Evolutionary conservation across 2,113 vertebrate species (phyloP).

Genomic region (Indri indri): DNA sequence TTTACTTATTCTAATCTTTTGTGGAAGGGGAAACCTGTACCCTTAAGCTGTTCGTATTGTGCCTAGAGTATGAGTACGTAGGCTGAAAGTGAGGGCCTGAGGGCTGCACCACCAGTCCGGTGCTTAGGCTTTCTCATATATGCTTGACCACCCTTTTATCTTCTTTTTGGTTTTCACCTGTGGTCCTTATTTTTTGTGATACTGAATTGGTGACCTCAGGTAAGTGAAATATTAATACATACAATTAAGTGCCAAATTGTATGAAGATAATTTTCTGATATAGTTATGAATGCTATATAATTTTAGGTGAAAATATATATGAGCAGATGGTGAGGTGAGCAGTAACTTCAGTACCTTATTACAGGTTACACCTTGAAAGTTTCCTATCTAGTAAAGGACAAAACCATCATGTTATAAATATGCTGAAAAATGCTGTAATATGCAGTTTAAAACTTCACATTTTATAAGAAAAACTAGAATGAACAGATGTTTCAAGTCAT

Average conservation of each 20-base stretch:
- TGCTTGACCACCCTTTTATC: not conserved
- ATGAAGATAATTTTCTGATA: slow-evolving; percentile 51
- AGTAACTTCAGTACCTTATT: slow-evolving; percentile 68
- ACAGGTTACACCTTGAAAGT: slow-evolving; percentile 72
- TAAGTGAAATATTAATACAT: not conserved
- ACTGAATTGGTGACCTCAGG: not conserved
- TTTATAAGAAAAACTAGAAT: slow-evolving; percentile 44
- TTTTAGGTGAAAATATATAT: slow-evolving; percentile 70
- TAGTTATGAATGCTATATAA: slow-evolving; percentile 50
- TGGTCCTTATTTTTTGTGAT: not conserved
- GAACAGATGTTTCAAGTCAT: slow-evolving; percentile 76
- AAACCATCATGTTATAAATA: slow-evolving; percentile 36
- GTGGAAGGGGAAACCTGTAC: not conserved
- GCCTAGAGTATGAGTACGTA: not conserved
- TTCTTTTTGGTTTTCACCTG: not conserved
- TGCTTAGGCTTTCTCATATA: not conserved
- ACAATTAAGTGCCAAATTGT: slow-evolving; percentile 19
- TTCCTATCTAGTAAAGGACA: slow-evolving; percentile 74
- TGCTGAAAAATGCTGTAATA: slow-evolving; percentile 51
- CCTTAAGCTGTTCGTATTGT: not conserved
- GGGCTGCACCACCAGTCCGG: not conserved
- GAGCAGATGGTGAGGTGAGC: slow-evolving; percentile 79
- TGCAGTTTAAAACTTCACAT: slow-evolving; percentile 54
- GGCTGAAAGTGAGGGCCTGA: not conserved
- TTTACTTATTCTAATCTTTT: not conserved